phyloP scores from a whole-genome alignment of 2,113 vertebrate genomes.

The Ammodytes dubius region DNA sequence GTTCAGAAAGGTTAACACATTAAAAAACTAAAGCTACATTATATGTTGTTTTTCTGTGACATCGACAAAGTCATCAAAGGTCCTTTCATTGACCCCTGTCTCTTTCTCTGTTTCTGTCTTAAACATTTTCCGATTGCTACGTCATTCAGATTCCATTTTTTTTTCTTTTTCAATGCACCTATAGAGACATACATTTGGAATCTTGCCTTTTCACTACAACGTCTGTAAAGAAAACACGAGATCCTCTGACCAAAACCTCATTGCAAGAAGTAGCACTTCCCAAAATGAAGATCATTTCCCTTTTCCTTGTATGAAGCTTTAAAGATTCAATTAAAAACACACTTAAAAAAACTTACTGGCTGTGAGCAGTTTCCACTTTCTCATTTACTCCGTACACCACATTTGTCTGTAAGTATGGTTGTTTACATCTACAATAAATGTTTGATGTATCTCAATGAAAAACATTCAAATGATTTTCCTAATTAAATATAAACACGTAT shows the following conservation, averaged over 20 bases:
- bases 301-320: background rate
- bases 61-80: too few relatives aligned
- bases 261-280: background rate
- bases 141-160: background rate
- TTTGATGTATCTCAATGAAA: background rate
- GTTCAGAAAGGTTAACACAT: background rate
- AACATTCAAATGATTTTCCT: background rate
- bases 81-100: too few relatives aligned
- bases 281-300: background rate
- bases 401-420: background rate
- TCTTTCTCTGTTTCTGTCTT: background rate
- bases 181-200: background rate
- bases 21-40: too few relatives aligned
- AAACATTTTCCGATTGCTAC: background rate
- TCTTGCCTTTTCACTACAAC: background rate
- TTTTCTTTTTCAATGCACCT: background rate
- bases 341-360: background rate
- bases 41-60: too few relatives aligned
- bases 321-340: background rate
- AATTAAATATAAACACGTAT: background rate
- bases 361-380: background rate
- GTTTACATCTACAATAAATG: background rate
- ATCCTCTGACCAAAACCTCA: background rate
- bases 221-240: background rate
- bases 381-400: background rate